These are phyloP conservation scores for Gryllus bimaculatus DNA, from an alignment of 1,140 invertebrate genomes.

Conservation along the genomic window DNA sequence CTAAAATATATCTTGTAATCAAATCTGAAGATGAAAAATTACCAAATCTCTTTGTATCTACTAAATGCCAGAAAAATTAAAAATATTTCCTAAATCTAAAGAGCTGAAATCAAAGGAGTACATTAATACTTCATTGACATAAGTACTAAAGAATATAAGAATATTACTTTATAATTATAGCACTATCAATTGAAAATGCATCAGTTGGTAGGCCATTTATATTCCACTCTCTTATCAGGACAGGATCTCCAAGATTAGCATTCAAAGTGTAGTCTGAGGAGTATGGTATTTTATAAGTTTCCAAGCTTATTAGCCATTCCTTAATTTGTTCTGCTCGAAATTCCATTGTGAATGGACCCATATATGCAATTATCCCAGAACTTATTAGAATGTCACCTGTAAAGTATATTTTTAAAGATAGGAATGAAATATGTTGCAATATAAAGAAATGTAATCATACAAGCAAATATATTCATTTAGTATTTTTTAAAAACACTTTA, in stretches of 20 bases:
- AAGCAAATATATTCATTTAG: too few relatives aligned
- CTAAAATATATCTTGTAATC: too few relatives aligned
- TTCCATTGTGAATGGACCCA: slow-evolving; percentile 79
- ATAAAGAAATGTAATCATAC: too few relatives aligned
- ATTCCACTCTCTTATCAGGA: slow-evolving; percentile 84
- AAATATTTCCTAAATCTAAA: not conserved
- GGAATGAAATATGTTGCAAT: too few relatives aligned
- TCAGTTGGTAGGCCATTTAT: slow-evolving; percentile 82
- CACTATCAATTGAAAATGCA: slow-evolving; percentile 85
- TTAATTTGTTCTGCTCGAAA: slow-evolving; percentile 60
- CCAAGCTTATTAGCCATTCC: slow-evolving; percentile 61
- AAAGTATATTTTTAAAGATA: not conserved
- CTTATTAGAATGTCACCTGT: slow-evolving; percentile 79
- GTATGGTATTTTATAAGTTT: slow-evolving; percentile 60
- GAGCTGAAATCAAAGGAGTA: not conserved
- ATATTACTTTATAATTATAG: slow-evolving; percentile 70
- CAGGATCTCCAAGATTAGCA: slow-evolving; percentile 70
- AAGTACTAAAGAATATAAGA: slow-evolving; percentile 12
- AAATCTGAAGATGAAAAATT: too few relatives aligned
- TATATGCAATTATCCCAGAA: slow-evolving; percentile 79
- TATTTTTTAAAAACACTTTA: too few relatives aligned
- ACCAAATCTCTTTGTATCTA: too few relatives aligned
- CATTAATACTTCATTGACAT: not conserved
- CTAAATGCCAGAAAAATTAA: too few relatives aligned
- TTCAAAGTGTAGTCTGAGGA: slow-evolving; percentile 63